phyloP scores from a whole-genome alignment of 1,140 invertebrate genomes.

The Colletes latitarsis region DNA sequence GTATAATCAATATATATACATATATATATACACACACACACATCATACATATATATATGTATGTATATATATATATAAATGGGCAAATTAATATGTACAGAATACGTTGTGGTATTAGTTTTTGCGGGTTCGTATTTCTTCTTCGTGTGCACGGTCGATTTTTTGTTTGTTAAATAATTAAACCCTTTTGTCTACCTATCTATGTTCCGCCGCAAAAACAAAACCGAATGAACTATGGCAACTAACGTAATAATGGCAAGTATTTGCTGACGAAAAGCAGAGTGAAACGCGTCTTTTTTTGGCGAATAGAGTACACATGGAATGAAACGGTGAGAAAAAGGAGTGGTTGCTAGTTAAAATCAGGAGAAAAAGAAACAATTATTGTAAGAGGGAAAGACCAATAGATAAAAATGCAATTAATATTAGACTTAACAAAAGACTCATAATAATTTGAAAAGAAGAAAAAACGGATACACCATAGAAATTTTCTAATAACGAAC shows the following conservation, averaged over 20 bases:
- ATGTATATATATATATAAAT: conserved; percentile 64
- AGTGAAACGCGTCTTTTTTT: conserved; percentile 33
- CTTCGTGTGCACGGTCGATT: background rate
- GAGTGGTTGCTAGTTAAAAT: conserved; percentile 1
- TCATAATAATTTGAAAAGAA: conserved; percentile 15
- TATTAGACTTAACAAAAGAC: conserved; percentile 13
- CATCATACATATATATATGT: conserved; percentile 51
- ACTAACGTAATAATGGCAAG: conserved; percentile 77
- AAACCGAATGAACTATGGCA: conserved; percentile 73
- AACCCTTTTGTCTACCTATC: conserved; percentile 58
- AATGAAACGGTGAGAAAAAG: conserved; percentile 57
- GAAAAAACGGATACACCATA: background rate
- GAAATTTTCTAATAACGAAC: conserved; percentile 18
- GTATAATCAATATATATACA: conserved; percentile 73
- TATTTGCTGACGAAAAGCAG: conserved; percentile 61
- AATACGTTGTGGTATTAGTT: conserved; percentile 74
- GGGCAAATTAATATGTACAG: conserved; percentile 76
- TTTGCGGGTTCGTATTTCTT: conserved; percentile 56
- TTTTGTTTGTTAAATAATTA: conserved; percentile 5
- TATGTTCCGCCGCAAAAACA: conserved; percentile 59
- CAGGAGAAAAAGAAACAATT: background rate
- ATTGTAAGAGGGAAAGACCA: conserved; percentile 14
- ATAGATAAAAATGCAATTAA: conserved; percentile 40
- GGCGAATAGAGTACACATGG: conserved; percentile 44
- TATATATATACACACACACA: conserved; percentile 62